Evolutionary conservation across 2,797 vertebrate species (phyloP).

Genomic region (Pangasius djambal): DNA sequence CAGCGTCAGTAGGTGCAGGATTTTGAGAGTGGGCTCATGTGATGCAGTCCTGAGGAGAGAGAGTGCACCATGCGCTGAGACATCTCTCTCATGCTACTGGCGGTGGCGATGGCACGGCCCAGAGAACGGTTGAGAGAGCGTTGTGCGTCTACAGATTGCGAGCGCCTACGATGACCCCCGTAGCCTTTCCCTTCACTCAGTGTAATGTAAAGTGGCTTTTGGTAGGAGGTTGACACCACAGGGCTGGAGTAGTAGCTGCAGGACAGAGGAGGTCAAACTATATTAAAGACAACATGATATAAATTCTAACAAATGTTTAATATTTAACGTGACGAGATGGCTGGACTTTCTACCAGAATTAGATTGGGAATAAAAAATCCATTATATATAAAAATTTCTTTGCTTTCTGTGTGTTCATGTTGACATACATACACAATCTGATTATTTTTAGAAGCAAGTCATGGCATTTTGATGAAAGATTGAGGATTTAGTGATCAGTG

Average conservation of each 20-base stretch:
- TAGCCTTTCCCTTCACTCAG: slow-evolving; percentile 44
- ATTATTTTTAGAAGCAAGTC: not conserved
- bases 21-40: slow-evolving; percentile 63
- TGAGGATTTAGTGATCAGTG: not conserved
- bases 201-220: slow-evolving; percentile 52
- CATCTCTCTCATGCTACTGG: slow-evolving; percentile 72
- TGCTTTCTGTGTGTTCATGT: not conserved
- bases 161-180: slow-evolving; percentile 35
- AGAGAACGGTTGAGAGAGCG: slow-evolving; percentile 73
- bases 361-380: not conserved
- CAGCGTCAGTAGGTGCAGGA: slow-evolving; percentile 77
- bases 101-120: slow-evolving; percentile 75
- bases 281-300: not conserved
- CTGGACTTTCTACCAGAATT: not conserved
- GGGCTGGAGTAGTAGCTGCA: slow-evolving; percentile 59
- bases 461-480: not conserved
- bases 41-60: slow-evolving; percentile 73
- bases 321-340: not conserved
- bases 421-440: not conserved
- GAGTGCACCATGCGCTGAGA: slow-evolving; percentile 77
- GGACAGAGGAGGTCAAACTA: not conserved
- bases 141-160: slow-evolving; percentile 54
- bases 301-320: not conserved
- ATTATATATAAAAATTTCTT: not conserved
- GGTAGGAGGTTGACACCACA: slow-evolving; percentile 47